Evolutionary conservation across 2,888 invertebrate species (phyloP).

Genomic region (Campaea margaritaria): DNA sequence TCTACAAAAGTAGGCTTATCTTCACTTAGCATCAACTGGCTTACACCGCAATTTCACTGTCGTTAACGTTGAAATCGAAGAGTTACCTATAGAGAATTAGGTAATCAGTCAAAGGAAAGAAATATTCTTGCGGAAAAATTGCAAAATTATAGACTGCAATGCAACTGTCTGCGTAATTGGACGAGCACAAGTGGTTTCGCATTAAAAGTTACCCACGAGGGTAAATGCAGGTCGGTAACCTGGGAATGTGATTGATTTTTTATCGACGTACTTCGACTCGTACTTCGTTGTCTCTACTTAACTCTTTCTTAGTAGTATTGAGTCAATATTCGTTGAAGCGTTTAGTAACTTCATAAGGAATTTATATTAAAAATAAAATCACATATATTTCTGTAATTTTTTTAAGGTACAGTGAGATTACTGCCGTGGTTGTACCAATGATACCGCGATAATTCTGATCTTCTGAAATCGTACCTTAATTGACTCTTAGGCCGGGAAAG

Average conservation of each 20-base stretch:
- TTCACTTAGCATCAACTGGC: neutral
- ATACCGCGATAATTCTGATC: too few species aligned
- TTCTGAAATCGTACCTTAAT: too few species aligned
- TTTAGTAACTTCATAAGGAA: conserved; percentile 11
- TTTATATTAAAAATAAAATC: too few species aligned
- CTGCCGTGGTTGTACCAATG: too few species aligned
- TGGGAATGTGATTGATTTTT: conserved; percentile 54
- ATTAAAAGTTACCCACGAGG: conserved; percentile 58
- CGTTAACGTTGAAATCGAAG: conserved; percentile 10
- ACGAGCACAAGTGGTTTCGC: conserved; percentile 54
- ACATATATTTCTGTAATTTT: too few species aligned
- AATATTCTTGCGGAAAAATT: conserved; percentile 46
- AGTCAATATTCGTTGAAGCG: neutral
- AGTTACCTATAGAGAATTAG: conserved; percentile 15
- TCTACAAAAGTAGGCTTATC: too few species aligned
- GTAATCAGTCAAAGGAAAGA: conserved; percentile 21
- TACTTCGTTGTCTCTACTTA: too few species aligned
- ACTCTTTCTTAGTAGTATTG: neutral
- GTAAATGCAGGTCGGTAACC: conserved; percentile 63
- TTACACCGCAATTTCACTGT: conserved; percentile 13
- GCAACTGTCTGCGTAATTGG: conserved; percentile 60
- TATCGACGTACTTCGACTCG: neutral
- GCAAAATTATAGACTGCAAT: conserved; percentile 63
- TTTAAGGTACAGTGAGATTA: neutral
- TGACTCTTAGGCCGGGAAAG: neutral